These are phyloP conservation scores for Haliclona indistincta DNA, from an alignment of 37 sponge, comb jelly and placozoan species.

Conservation along the genomic window DNA sequence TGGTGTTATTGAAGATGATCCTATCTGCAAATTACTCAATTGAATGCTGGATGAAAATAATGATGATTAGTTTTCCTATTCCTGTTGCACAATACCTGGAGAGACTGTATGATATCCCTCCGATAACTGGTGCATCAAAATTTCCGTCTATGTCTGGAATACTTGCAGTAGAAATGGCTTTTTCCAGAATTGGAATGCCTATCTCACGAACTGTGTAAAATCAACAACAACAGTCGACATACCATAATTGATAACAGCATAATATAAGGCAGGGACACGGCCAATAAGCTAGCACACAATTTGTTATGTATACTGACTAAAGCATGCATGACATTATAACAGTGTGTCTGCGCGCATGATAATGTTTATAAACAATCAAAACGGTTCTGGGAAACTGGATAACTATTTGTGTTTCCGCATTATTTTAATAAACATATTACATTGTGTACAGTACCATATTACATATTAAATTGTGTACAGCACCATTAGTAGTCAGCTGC, in stretches of 20 bases:
- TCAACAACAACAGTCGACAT: conserved; percentile 5
- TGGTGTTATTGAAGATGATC: conserved; percentile 63
- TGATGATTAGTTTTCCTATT: not conserved
- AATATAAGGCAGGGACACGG: no score
- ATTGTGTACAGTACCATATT: not conserved
- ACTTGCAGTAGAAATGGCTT: conserved; percentile 52
- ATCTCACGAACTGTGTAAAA: conserved; percentile 60
- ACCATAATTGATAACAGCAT: not conserved
- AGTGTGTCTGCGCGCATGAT: no score
- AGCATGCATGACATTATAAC: no score
- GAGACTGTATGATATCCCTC: conserved; percentile 10
- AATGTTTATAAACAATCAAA: no score
- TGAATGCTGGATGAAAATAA: conserved; percentile 56
- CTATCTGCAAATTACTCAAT: conserved; percentile 53
- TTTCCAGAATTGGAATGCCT: conserved; percentile 81
- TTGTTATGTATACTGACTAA: no score
- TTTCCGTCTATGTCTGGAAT: conserved; percentile 82
- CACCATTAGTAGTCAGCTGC: not conserved
- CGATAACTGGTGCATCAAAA: conserved; percentile 61
- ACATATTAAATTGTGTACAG: not conserved
- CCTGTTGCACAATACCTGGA: not conserved
- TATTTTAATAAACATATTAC: no score
- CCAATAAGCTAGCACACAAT: no score
- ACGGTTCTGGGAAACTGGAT: no score
- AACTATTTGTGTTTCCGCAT: no score